Conservation (phyloP, 2,888 invertebrate species). For the Caenorhabditis zanzibari region DNA sequence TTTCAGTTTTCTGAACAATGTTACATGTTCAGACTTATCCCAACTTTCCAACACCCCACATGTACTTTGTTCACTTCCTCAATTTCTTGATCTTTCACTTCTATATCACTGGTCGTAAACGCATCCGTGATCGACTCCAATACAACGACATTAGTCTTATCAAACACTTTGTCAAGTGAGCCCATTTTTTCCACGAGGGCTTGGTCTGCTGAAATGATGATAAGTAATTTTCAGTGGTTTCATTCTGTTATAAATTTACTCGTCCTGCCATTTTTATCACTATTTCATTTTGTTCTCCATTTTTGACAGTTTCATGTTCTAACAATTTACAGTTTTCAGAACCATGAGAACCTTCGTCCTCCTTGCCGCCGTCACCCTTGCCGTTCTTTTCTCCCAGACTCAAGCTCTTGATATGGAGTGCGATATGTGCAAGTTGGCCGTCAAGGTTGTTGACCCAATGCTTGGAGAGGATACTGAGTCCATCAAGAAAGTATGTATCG, state of each 20-base stretch:
- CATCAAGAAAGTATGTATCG: constrained; percentile 62
- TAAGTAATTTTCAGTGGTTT: constrained; percentile 20
- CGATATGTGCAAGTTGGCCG: constrained; percentile 71
- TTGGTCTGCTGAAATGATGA: constrained; percentile 19
- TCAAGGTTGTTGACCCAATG: constrained; percentile 68
- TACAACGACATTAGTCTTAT: constrained; percentile 34
- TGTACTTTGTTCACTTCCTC: constrained; percentile 12
- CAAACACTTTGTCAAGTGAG: constrained; percentile 51
- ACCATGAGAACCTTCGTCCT: constrained; percentile 59
- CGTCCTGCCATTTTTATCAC: constrained; percentile 29
- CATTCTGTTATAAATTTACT: constrained; percentile 37
- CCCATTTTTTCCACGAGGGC: constrained; percentile 63
- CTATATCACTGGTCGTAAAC: constrained; percentile 28
- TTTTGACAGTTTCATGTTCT: not conserved
- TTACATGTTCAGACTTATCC: not conserved
- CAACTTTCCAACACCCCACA: not conserved
- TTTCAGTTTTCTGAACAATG: too few species aligned
- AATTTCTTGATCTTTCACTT: constrained; percentile 23
- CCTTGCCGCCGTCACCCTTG: constrained; percentile 60
- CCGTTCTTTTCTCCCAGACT: constrained; percentile 51
- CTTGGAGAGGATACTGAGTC: constrained; percentile 66
- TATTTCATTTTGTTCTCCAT: constrained; percentile 10
- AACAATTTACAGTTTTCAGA: constrained; percentile 17
- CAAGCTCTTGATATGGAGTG: constrained; percentile 62
- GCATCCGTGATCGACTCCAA: constrained; percentile 49